Evolutionary conservation across 2,797 vertebrate genomes (phyloP).

Genomic region (Halcyon badia): DNA sequence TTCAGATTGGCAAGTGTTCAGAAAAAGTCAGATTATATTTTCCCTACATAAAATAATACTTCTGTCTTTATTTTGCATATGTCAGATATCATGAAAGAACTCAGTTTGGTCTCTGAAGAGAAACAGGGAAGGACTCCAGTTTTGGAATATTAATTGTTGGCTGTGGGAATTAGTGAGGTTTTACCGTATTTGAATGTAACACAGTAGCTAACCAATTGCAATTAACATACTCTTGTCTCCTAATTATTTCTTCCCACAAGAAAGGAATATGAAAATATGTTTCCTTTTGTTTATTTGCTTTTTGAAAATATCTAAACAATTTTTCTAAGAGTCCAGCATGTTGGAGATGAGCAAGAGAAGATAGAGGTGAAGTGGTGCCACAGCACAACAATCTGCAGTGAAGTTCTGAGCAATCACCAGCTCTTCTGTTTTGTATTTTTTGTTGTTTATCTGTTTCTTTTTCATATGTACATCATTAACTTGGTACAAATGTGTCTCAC

Average conservation of each 20-base stretch:
- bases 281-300: background rate
- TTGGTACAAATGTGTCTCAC: background rate
- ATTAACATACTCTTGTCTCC: background rate
- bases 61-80: background rate
- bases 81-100: background rate
- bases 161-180: slow-evolving; percentile 58
- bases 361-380: background rate
- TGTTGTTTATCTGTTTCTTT: background rate
- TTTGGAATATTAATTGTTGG: slow-evolving; percentile 1
- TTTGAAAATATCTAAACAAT: background rate
- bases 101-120: background rate
- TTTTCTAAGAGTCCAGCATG: background rate
- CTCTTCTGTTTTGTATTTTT: background rate
- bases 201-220: slow-evolving; percentile 23
- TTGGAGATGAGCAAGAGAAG: background rate
- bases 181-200: slow-evolving; percentile 25
- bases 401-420: background rate
- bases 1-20: background rate
- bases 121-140: background rate
- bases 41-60: background rate
- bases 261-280: background rate
- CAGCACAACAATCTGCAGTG: background rate
- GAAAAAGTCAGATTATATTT: background rate
- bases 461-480: background rate
- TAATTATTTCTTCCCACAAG: background rate